Percentiles rank a stretch among this genome's conserved stretches.
phyloP scores from a whole-genome alignment of 2,113 vertebrate species.

The Syrmaticus mikado region DNA sequence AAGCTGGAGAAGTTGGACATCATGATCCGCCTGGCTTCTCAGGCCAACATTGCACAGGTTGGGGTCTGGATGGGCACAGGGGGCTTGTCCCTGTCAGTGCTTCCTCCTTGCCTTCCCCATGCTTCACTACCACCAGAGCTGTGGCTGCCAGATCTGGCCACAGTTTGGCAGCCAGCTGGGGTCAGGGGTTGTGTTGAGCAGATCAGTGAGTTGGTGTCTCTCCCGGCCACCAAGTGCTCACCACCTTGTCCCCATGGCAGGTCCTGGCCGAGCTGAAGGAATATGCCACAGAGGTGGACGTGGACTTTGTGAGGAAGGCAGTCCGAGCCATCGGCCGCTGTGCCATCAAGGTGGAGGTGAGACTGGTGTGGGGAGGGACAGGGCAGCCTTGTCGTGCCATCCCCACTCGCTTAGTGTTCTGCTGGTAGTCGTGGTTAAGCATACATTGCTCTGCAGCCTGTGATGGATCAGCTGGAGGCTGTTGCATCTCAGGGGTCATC shows the following conservation, averaged over 20 bases:
- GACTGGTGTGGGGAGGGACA: not conserved
- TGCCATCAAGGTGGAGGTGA: conserved; percentile 99
- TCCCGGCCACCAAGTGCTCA: not conserved
- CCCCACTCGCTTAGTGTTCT: rapidly evolving
- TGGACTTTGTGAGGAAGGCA: conserved; percentile 97
- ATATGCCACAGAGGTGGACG: conserved; percentile 96
- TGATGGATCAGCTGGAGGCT: not conserved
- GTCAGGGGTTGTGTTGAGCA: not conserved
- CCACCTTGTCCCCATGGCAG: conserved; percentile 58
- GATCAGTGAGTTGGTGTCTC: not conserved
- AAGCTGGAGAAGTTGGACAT: conserved; percentile 99
- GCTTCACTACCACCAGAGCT: not conserved
- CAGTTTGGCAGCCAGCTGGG: not conserved
- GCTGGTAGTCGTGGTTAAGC: not conserved
- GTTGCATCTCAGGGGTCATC: not conserved
- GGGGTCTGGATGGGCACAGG: not conserved
- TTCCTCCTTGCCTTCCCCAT: not conserved
- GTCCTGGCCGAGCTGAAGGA: conserved; percentile 98
- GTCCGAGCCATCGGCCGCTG: conserved; percentile 97
- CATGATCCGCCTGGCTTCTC: conserved; percentile 98
- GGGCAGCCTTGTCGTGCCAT: not conserved
- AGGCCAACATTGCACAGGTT: conserved; percentile 98
- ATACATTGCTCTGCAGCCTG: rapidly evolving
- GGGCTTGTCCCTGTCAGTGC: not conserved
- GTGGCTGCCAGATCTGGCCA: not conserved